Evolutionary conservation across 1,140 invertebrate species (phyloP), one percentile per base, ranked within the genome.

Genomic region (Cryptotermes secundus): DNA sequence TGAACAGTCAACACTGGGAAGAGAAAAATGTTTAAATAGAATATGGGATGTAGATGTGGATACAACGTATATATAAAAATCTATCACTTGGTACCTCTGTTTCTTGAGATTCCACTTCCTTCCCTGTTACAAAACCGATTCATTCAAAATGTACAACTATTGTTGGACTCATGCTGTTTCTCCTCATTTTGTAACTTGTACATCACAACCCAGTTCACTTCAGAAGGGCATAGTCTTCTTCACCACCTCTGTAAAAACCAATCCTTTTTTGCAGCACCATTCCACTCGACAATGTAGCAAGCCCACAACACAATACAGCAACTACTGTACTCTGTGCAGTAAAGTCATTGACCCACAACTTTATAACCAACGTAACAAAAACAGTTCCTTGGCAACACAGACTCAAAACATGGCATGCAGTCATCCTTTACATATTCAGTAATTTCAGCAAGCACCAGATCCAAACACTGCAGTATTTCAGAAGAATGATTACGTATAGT

Each of bases 401-500:
- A 35, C 42, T 81, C 80, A 36, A 45, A 81, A n/a, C n/a, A n/a
- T n/a, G n/a, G n/a, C n/a, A n/a, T n/a, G n/a, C n/a, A n/a, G 79
- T 59, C 59, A 36, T 34, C n/a, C 3, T 36, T 14, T 72, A 22
- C 34, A 42, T n/a, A 10, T n/a, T 42, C 49, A 36, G 16, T 34
- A 49, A 36, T 72, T 59, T 72, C 12, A 34, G 83, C 49, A 59
- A 83, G 83, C 83, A 83, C 83, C 83, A 83, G 24, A 83, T 83
- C 53, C 83, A 65, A 83, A 72, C 83, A 31, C 19, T 72, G 59
- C 45, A 82, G 31, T 24, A 45, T 84, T 38, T 84, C 38, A 34
- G 72, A 84, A 84, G 84, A 84, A 84, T 53, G 24, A 22, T 84
- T 84, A 84, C 34, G 80, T 84, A 84, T 81, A 45, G n/a, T 34